phyloP scores from a whole-genome alignment of 2,888 invertebrate genomes.

The Myathropa florea region DNA sequence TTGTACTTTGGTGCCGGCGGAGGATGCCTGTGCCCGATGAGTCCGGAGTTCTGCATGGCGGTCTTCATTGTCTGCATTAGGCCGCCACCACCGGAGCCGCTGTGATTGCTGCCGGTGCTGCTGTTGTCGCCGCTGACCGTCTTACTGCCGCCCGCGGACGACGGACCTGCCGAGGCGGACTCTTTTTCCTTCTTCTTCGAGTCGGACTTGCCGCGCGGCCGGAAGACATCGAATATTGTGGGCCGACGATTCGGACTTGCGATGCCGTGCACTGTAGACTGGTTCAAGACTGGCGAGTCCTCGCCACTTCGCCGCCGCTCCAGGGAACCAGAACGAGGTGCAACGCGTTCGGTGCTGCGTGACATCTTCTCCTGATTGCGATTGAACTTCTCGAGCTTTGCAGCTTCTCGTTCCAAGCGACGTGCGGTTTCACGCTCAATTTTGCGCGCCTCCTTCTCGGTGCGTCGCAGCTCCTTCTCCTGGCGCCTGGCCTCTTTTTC shows the following conservation, averaged over 20 bases:
- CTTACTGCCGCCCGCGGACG: slow-evolving; percentile 73
- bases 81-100: slow-evolving; percentile 76
- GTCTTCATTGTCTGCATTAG: slow-evolving; percentile 93
- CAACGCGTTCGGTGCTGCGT: slow-evolving; percentile 80
- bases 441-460: slow-evolving; percentile 80
- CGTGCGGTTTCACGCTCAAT: slow-evolving; percentile 80
- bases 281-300: slow-evolving; percentile 80
- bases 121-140: slow-evolving; percentile 74
- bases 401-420: slow-evolving; percentile 79
- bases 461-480: slow-evolving; percentile 79
- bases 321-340: slow-evolving; percentile 79
- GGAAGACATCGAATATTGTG: slow-evolving; percentile 90
- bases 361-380: slow-evolving; percentile 80
- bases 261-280: slow-evolving; percentile 82
- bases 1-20: slow-evolving; percentile 81
- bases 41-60: slow-evolving; percentile 85
- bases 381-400: slow-evolving; percentile 80
- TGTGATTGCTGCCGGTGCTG: slow-evolving; percentile 77
- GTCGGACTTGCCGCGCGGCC: slow-evolving; percentile 89
- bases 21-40: slow-evolving; percentile 75
- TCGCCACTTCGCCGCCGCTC: slow-evolving; percentile 80
- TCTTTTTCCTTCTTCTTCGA: slow-evolving; percentile 81
- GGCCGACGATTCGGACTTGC: slow-evolving; percentile 87
- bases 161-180: slow-evolving; percentile 71
- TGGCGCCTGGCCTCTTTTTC: slow-evolving; percentile 80